phyloP scores from a whole-genome alignment of 2,888 invertebrate genomes.

The Cosmorhoe ocellata region DNA sequence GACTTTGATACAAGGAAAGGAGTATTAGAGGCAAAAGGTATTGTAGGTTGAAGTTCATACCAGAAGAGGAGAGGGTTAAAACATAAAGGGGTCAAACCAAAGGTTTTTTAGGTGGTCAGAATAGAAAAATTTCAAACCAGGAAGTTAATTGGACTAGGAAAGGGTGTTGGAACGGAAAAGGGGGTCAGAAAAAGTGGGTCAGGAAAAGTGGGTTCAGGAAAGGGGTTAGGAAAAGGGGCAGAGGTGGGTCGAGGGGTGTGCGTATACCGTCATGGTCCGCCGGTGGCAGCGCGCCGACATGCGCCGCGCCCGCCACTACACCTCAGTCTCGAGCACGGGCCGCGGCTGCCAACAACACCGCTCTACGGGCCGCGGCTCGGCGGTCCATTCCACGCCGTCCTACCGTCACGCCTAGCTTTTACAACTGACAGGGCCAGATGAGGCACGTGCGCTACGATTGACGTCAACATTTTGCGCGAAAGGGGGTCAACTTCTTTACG shows the following conservation, averaged over 20 bases:
- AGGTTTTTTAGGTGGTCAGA: no score
- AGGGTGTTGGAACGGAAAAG: no score
- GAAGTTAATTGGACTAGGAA: no score
- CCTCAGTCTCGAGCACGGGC: conserved; percentile 80
- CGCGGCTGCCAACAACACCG: conserved; percentile 81
- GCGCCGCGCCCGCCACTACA: conserved; percentile 81
- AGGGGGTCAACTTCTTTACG: no score
- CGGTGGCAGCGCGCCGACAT: conserved; percentile 74
- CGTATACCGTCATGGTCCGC: conserved; percentile 78
- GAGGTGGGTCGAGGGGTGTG: conserved; percentile 36
- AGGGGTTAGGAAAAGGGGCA: neutral
- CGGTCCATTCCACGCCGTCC: conserved; percentile 78
- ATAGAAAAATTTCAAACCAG: no score
- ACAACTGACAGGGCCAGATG: conserved; percentile 50
- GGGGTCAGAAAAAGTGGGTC: neutral
- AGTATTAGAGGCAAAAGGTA: no score
- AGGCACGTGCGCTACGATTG: conserved; percentile 36
- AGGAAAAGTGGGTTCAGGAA: neutral
- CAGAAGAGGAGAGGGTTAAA: no score
- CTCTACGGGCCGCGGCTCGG: conserved; percentile 76
- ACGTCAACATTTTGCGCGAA: conserved; percentile 32
- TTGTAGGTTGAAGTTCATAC: no score
- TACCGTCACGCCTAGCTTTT: conserved; percentile 70
- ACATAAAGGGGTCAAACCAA: no score
- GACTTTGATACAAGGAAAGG: no score